These are phyloP conservation scores for Chrysina gloriosa DNA, from an alignment of 2,888 invertebrate species.

Conservation along the genomic window DNA sequence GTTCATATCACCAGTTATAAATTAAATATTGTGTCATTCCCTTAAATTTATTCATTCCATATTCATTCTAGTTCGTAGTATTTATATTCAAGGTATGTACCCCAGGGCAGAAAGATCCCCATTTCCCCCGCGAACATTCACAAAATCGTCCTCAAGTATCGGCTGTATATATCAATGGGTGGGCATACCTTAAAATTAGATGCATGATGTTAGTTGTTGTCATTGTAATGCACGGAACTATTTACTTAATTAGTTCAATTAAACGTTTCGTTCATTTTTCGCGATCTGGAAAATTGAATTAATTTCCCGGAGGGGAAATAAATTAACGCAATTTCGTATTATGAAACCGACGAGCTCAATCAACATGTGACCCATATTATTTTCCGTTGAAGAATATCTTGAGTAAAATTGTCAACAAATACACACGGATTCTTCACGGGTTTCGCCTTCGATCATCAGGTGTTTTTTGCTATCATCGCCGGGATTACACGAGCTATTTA, in stretches of 20 bases:
- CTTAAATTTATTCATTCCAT: slow-evolving; percentile 39
- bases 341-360: slow-evolving; percentile 53
- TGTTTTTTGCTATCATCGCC: slow-evolving; percentile 12
- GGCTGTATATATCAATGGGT: slow-evolving; percentile 38
- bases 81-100: slow-evolving; percentile 45
- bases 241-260: slow-evolving; percentile 58
- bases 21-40: slow-evolving; percentile 44
- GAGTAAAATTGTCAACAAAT: slow-evolving; percentile 26
- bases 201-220: slow-evolving; percentile 46
- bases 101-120: not conserved
- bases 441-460: slow-evolving; percentile 23
- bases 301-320: slow-evolving; percentile 23
- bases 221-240: slow-evolving; percentile 56
- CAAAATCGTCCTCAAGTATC: slow-evolving; percentile 18
- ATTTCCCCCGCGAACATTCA: not conserved
- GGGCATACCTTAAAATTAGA: slow-evolving; percentile 40
- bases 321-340: slow-evolving; percentile 28
- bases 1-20: slow-evolving; percentile 40
- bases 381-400: slow-evolving; percentile 47
- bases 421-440: slow-evolving; percentile 5
- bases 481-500: slow-evolving; percentile 19
- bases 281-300: slow-evolving; percentile 30
- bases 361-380: slow-evolving; percentile 68
- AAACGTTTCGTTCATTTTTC: slow-evolving; percentile 46
- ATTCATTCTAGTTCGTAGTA: slow-evolving; percentile 34